phyloP scores from a whole-genome alignment of 2,888 invertebrate genomes.

The Cheilosia scutellata region DNA sequence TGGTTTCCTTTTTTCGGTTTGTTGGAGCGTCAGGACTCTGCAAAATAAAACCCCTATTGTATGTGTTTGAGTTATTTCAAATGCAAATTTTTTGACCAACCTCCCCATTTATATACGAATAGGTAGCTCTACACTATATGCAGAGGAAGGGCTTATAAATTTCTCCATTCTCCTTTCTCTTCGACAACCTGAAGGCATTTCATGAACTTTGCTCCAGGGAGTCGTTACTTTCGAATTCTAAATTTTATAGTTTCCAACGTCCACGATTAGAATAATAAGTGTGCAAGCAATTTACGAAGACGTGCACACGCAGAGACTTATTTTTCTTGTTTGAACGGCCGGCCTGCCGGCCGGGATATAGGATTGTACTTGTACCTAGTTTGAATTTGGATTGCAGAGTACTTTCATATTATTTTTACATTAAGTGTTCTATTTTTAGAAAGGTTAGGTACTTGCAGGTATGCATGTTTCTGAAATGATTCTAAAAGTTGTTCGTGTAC shows the following conservation, averaged over 20 bases:
- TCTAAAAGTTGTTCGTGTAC: no score
- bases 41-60: background rate
- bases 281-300: slow-evolving; percentile 43
- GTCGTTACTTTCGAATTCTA: slow-evolving; percentile 70
- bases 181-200: slow-evolving; percentile 43
- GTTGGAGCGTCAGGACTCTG: slow-evolving; percentile 16
- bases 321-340: background rate
- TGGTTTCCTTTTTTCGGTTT: slow-evolving; percentile 34
- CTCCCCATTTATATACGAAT: slow-evolving; percentile 8
- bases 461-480: no score
- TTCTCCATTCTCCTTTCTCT: slow-evolving; percentile 8
- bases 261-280: slow-evolving; percentile 74
- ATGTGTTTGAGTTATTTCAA: slow-evolving; percentile 67
- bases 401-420: no score
- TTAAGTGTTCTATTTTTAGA: no score
- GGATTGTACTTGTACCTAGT: slow-evolving; percentile 1
- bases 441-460: no score
- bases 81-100: slow-evolving; percentile 66
- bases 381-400: background rate
- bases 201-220: slow-evolving; percentile 68
- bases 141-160: slow-evolving; percentile 48
- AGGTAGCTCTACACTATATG: no score
- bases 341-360: no score
- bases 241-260: slow-evolving; percentile 72
- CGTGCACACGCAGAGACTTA: slow-evolving; percentile 16